These are phyloP conservation scores for Venturia canescens DNA, from an alignment of 1,140 invertebrate species.

Conservation along the genomic window DNA sequence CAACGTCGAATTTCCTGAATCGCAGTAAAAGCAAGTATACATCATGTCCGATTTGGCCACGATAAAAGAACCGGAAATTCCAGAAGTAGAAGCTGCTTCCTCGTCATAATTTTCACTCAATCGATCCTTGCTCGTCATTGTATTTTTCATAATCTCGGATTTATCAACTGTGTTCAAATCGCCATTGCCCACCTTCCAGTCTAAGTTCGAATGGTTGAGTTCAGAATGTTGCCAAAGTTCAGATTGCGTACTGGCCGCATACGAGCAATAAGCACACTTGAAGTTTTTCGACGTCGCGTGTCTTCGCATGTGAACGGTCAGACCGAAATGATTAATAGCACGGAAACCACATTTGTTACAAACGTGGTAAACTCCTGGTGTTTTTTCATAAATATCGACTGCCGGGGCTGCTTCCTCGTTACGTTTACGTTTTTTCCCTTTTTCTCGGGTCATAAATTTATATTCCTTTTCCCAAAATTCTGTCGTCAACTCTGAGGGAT, in stretches of 20 bases:
- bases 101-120: conserved; percentile 58
- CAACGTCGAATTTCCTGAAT: conserved; percentile 58
- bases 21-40: conserved; percentile 67
- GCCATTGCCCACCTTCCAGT: conserved; percentile 55
- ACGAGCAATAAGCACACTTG: conserved; percentile 70
- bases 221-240: conserved; percentile 70
- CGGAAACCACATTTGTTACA: conserved; percentile 67
- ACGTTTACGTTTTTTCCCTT: conserved; percentile 57
- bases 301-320: conserved; percentile 66
- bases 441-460: conserved; percentile 58
- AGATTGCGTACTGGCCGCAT: conserved; percentile 51
- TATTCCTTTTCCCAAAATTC: conserved; percentile 74
- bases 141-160: neutral
- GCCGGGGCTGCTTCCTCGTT: conserved; percentile 21
- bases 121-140: conserved; percentile 31
- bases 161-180: neutral
- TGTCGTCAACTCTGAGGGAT: conserved; percentile 59
- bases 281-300: conserved; percentile 58
- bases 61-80: neutral
- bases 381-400: conserved; percentile 32
- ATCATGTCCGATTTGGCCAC: conserved; percentile 42
- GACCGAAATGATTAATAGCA: conserved; percentile 62
- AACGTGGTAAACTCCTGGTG: conserved; percentile 34
- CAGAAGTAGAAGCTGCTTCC: conserved; percentile 51
- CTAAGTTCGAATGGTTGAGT: conserved; percentile 64